phyloP scores from a whole-genome alignment of 1,140 invertebrate species.

The Drosophila watanabei region DNA sequence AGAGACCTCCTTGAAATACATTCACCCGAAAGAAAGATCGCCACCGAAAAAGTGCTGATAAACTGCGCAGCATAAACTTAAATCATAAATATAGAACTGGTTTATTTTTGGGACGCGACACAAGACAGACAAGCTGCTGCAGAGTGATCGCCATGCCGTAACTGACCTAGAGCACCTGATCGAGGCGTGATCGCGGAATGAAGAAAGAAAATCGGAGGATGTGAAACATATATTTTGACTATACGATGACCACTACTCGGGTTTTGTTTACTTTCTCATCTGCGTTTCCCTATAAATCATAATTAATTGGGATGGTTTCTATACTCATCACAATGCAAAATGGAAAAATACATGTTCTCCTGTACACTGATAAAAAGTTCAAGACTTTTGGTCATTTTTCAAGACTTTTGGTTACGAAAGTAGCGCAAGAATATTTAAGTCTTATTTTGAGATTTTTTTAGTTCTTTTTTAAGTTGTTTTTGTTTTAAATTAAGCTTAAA shows the following conservation, averaged over 20 bases:
- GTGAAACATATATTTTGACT: slow-evolving; percentile 1
- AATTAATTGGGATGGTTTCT: not conserved
- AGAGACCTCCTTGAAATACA: slow-evolving; percentile 1
- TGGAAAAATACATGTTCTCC: too few relatives aligned
- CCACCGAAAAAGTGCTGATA: slow-evolving; percentile 47
- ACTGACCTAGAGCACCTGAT: slow-evolving; percentile 81
- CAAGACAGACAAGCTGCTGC: slow-evolving; percentile 15
- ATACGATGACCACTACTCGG: slow-evolving; percentile 17
- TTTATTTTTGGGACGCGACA: slow-evolving; percentile 70
- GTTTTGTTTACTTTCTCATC: slow-evolving; percentile 34
- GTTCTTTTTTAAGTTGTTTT: too few relatives aligned
- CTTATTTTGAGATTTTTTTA: too few relatives aligned
- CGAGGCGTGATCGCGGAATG: slow-evolving; percentile 68
- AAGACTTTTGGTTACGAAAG: too few relatives aligned
- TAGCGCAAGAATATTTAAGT: too few relatives aligned
- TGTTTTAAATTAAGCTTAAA: too few relatives aligned
- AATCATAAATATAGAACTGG: slow-evolving; percentile 71
- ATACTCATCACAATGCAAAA: not conserved
- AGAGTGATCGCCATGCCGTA: slow-evolving; percentile 59
- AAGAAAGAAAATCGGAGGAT: slow-evolving; percentile 8
- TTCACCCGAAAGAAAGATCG: slow-evolving; percentile 15
- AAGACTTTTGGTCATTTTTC: too few relatives aligned
- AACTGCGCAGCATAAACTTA: slow-evolving; percentile 80
- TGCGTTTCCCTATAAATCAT: slow-evolving; percentile 21
- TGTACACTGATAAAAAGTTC: too few relatives aligned